Conservation (phyloP, 2,888 invertebrate species). For the Pyrrhia umbra region DNA sequence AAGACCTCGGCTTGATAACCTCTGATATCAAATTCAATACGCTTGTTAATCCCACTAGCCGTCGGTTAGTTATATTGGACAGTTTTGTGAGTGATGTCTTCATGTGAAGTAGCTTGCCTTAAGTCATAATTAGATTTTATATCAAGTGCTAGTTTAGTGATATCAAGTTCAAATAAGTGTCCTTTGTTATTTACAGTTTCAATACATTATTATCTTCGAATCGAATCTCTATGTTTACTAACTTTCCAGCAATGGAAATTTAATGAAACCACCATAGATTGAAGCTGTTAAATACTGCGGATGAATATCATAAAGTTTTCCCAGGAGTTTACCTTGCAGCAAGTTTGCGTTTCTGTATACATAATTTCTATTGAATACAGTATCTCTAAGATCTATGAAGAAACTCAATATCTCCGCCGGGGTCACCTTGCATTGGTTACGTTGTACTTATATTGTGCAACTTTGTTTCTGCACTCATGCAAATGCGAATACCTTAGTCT, state of each 20-base stretch:
- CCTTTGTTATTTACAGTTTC: not conserved
- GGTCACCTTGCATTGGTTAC: slow-evolving; percentile 81
- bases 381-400: slow-evolving; percentile 69
- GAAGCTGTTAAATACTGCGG: slow-evolving; percentile 17
- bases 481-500: slow-evolving; percentile 49
- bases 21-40: slow-evolving; percentile 66
- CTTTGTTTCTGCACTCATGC: slow-evolving; percentile 59
- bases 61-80: slow-evolving; percentile 8
- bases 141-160: not conserved
- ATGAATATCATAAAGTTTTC: slow-evolving; percentile 41
- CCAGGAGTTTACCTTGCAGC: slow-evolving; percentile 41
- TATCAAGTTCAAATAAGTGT: not conserved
- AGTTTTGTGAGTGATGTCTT: slow-evolving; percentile 31
- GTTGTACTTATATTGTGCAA: slow-evolving; percentile 66
- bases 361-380: slow-evolving; percentile 53
- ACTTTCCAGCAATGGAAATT: slow-evolving; percentile 38
- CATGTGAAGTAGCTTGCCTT: not conserved
- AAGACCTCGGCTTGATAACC: slow-evolving; percentile 76
- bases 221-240: slow-evolving; percentile 1
- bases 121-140: slow-evolving; percentile 1
- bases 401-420: slow-evolving; percentile 74
- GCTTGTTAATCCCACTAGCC: slow-evolving; percentile 57
- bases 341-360: slow-evolving; percentile 31
- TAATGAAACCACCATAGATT: slow-evolving; percentile 26
- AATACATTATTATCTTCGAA: not conserved